Evolutionary conservation across 1,140 invertebrate genomes (phyloP), one percentile per base, ranked within the genome.

Genomic region (Hydropsyche tenuis): DNA sequence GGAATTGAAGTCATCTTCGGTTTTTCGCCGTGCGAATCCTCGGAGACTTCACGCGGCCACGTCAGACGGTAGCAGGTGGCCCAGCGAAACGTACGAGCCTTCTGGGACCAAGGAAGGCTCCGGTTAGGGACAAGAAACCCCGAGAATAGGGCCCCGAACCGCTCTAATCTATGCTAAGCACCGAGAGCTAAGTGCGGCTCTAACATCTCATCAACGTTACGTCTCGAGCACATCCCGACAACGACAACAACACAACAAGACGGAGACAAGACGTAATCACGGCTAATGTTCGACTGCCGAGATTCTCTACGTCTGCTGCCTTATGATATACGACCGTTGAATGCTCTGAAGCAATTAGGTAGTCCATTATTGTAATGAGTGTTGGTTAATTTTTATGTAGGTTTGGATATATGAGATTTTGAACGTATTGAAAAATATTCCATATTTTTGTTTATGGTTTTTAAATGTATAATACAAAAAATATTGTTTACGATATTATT

Each of bases 121-220:
- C 30, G 30, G 9, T 4, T 37, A 37, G 20, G 48, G 20, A 16
- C 48, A 6, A n/a, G 48, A 20, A 3, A 48, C 14, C 46, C 46
- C 48, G n/a, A 16, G 48, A 53, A 53, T 53, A 16, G 48, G 48
- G 16, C 16, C 16, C 16, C n/a, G 16, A 9, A 37, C 30, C 48
- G 48, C 30, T 53, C n/a, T 53, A 53, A 53, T 53, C 48, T 53
- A 53, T 53, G 48, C 48, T 53, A 53, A 53, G 48, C 48, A 53
- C 48, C 48, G 16, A 37, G 3, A 16, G 48, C 48, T 53, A 53
- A 53, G 48, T 53, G 48, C 48, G 48, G 48, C 48, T 53, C 48
- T 53, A 53, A 53, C 48, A 53, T 53, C 48, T 53, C 48, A 53
- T 53, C 48, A 53, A 20, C 20, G 48, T 18, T 53, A 18, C 48